Conservation (phyloP, 2,113 vertebrate genomes). For the Asarcornis scutulata region DNA sequence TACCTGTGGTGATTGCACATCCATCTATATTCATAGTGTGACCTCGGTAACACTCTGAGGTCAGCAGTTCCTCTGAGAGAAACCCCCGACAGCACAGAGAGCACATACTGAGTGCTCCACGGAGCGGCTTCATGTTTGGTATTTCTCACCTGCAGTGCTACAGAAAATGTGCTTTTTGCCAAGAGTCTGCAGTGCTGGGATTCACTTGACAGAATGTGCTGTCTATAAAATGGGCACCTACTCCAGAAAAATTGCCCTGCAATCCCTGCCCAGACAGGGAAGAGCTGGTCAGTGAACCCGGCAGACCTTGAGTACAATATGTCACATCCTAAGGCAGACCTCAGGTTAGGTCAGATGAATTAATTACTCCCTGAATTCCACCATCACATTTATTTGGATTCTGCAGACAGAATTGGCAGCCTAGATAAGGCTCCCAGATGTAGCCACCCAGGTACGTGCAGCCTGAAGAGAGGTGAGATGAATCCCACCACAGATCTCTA, state of each 20-base stretch:
- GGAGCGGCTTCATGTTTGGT: neutral
- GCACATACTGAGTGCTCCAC: neutral
- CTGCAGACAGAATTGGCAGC: neutral
- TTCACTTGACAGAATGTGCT: neutral
- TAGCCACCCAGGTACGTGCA: neutral
- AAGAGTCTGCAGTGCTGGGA: neutral
- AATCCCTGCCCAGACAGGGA: too few relatives aligned
- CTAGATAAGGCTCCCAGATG: fast-evolving
- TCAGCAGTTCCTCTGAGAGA: neutral
- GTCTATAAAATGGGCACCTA: neutral
- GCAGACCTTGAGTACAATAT: neutral
- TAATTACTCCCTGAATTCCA: neutral
- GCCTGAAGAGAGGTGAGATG: neutral
- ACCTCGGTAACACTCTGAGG: fast-evolving
- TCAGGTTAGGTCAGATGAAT: neutral
- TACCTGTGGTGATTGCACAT: fast-evolving
- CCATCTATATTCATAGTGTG: fast-evolving
- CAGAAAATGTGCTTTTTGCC: neutral
- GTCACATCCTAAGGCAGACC: neutral
- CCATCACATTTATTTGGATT: neutral
- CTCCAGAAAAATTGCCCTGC: neutral
- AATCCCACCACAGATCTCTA: neutral
- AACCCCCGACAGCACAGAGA: neutral
- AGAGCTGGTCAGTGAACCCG: neutral
- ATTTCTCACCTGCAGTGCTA: neutral